Evolutionary conservation across 1,140 invertebrate genomes (phyloP).

Genomic region (Sminthurides bifidus): DNA sequence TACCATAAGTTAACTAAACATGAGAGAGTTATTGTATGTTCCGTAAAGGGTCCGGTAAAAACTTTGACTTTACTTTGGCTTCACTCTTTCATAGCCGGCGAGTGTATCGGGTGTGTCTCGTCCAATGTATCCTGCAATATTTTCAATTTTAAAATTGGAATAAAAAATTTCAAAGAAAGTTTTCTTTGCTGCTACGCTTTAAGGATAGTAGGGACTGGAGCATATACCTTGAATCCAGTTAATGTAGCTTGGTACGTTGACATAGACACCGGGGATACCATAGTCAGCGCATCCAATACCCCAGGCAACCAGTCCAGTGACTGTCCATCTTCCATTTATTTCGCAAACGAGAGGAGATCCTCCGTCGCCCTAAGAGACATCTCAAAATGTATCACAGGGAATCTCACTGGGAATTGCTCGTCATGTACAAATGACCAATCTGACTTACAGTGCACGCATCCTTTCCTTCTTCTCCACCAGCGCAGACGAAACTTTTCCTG

Average conservation of each 20-base stretch:
- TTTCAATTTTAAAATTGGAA: not conserved
- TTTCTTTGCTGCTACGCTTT: constrained; percentile 20
- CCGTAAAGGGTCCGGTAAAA: too few relatives aligned
- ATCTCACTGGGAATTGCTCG: not conserved
- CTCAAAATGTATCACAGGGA: not conserved
- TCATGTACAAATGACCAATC: not conserved
- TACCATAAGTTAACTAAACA: too few relatives aligned
- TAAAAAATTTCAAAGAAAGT: not conserved
- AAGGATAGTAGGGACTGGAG: too few relatives aligned
- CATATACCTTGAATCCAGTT: constrained; percentile 49
- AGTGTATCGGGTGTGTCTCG: too few relatives aligned
- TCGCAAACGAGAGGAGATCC: constrained; percentile 60
- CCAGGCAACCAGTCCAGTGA: constrained; percentile 61
- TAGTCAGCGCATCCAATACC: constrained; percentile 48
- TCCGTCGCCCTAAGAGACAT: constrained; percentile 53
- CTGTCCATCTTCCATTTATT: constrained; percentile 42
- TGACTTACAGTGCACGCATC: constrained; percentile 53
- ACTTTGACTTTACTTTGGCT: too few relatives aligned
- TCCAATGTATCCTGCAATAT: too few relatives aligned
- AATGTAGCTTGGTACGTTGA: constrained; percentile 48
- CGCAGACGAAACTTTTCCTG: constrained; percentile 57
- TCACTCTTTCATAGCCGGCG: too few relatives aligned
- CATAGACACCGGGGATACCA: constrained; percentile 54
- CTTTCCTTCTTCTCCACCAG: constrained; percentile 60
- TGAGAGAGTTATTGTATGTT: too few relatives aligned